Conservation (phyloP, 2,888 invertebrate species). For the Eubasilissa splendida region DNA sequence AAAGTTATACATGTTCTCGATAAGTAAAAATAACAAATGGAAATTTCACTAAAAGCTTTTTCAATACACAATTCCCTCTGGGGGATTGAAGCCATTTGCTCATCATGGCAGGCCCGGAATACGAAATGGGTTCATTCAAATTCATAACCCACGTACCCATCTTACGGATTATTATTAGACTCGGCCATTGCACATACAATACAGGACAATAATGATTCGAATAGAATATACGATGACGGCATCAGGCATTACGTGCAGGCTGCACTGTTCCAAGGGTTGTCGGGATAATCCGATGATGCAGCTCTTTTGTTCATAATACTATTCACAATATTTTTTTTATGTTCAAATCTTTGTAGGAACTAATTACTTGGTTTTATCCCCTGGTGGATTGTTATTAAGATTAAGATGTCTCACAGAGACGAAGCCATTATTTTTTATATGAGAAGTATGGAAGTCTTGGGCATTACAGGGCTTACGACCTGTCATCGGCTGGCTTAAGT, state of each 20-base stretch:
- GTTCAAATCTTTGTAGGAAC: too few species aligned
- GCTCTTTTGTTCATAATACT: too few species aligned
- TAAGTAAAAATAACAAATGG: slow-evolving; percentile 23
- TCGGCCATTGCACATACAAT: not conserved
- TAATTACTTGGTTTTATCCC: too few species aligned
- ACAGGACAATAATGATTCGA: slow-evolving; percentile 3
- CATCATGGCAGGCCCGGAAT: not conserved
- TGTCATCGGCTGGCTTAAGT: too few species aligned
- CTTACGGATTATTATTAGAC: slow-evolving; percentile 7
- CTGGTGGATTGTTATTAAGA: too few species aligned
- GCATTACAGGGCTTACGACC: too few species aligned
- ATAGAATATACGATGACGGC: not conserved
- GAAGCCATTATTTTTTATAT: too few species aligned
- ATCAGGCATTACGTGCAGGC: not conserved
- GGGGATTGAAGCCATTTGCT: slow-evolving; percentile 3
- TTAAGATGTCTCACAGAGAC: too few species aligned
- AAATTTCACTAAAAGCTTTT: slow-evolving; percentile 52
- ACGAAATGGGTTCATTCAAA: slow-evolving; percentile 18
- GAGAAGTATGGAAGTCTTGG: too few species aligned
- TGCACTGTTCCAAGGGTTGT: not conserved
- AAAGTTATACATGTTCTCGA: too few species aligned
- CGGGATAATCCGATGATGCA: too few species aligned
- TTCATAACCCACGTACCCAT: slow-evolving; percentile 14
- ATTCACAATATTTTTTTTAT: too few species aligned
- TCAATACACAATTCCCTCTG: slow-evolving; percentile 15